Conservation (phyloP, 2,797 vertebrate genomes). For the Platyrinchus mystaceus region DNA sequence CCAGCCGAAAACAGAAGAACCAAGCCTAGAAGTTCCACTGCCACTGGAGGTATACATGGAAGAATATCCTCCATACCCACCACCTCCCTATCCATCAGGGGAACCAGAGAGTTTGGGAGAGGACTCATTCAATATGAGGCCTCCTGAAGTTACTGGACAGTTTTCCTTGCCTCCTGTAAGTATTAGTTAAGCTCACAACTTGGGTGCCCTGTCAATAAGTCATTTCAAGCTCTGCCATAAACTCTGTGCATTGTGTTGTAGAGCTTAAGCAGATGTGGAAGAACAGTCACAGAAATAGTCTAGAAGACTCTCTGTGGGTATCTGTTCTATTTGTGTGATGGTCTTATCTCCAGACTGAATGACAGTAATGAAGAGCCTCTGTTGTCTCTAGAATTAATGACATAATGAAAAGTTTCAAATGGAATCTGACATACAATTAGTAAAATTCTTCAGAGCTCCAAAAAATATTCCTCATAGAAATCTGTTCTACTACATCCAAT, state of each 20-base stretch:
- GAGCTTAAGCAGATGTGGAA: not conserved
- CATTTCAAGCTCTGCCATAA: not conserved
- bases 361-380: not conserved
- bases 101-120: conserved; percentile 88
- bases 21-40: conserved; percentile 64
- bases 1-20: conserved; percentile 52
- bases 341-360: not conserved
- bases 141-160: conserved; percentile 93
- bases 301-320: not conserved
- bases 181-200: not conserved
- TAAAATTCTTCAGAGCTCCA: not conserved
- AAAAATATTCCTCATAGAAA: not conserved
- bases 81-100: conserved; percentile 90
- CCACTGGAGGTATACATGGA: conserved; percentile 85
- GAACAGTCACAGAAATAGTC: not conserved
- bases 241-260: not conserved
- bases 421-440: not conserved
- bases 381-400: not conserved
- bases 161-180: conserved; percentile 90
- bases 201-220: not conserved
- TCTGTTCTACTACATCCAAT: not conserved
- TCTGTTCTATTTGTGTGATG: not conserved
- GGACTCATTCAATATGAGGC: conserved; percentile 86
- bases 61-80: conserved; percentile 95
- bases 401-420: not conserved